Evolutionary conservation across 2,797 vertebrate genomes (phyloP).

Genomic region (Danio jaintianensis): DNA sequence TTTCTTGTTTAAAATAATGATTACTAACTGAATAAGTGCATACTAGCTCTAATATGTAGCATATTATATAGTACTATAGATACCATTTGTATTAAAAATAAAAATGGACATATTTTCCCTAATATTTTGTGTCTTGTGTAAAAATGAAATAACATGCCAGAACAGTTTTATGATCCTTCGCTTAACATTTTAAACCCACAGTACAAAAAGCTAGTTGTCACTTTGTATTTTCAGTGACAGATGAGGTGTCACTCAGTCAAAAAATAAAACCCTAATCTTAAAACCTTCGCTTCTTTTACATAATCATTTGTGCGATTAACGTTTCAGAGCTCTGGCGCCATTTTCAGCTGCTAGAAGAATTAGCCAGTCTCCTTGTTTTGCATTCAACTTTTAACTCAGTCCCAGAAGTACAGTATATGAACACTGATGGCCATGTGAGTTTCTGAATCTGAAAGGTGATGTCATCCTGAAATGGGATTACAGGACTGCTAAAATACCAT

Average conservation of each 20-base stretch:
- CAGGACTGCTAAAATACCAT: constrained; percentile 76
- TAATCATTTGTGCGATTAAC: constrained; percentile 25
- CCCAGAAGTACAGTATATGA: constrained; percentile 57
- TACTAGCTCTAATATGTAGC: too few relatives aligned
- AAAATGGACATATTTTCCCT: background rate
- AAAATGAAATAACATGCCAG: constrained; percentile 7
- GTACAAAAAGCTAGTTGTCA: background rate
- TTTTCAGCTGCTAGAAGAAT: constrained; percentile 38
- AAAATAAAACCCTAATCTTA: constrained; percentile 25
- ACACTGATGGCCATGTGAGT: constrained; percentile 79
- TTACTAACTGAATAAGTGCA: too few relatives aligned
- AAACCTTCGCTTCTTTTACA: background rate
- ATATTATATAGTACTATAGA: too few relatives aligned
- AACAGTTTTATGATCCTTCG: constrained; percentile 8
- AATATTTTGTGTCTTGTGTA: background rate
- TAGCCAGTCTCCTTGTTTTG: constrained; percentile 12
- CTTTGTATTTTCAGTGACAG: constrained; percentile 10
- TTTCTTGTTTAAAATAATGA: too few relatives aligned
- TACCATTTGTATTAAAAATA: too few relatives aligned
- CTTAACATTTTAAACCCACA: background rate
- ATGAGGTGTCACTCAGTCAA: constrained; percentile 15
- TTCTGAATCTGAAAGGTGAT: constrained; percentile 80
- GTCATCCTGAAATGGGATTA: constrained; percentile 76
- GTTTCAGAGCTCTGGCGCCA: constrained; percentile 1
- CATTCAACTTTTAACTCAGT: constrained; percentile 37